Evolutionary conservation across 2,797 vertebrate species (phyloP).

Genomic region (Botia kubotai): DNA sequence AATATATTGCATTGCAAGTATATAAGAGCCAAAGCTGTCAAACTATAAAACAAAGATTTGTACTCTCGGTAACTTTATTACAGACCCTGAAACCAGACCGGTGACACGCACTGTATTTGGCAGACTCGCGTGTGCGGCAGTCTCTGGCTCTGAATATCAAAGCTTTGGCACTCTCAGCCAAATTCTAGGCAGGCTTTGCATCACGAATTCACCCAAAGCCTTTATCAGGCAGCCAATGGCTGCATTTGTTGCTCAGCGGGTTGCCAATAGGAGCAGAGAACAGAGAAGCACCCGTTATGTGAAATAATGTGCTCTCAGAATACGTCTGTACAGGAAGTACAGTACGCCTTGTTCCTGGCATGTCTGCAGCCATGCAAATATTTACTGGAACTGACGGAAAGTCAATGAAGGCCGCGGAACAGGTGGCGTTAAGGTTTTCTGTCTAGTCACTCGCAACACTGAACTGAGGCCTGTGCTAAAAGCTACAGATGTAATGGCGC

Average conservation of each 20-base stretch:
- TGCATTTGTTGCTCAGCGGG: conserved; percentile 23
- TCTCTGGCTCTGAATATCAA: conserved; percentile 17
- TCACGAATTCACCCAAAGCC: conserved; percentile 17
- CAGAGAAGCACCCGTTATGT: conserved; percentile 37
- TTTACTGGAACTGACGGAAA: conserved; percentile 76
- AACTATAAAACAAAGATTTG: conserved; percentile 2
- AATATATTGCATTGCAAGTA: background rate
- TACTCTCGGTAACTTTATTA: conserved; percentile 2
- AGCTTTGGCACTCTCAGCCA: conserved; percentile 6
- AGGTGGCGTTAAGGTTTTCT: conserved; percentile 61
- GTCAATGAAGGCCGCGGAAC: conserved; percentile 63
- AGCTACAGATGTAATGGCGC: background rate
- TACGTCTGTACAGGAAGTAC: conserved; percentile 70
- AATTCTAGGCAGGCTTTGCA: conserved; percentile 35
- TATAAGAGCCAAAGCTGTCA: background rate
- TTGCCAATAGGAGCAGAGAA: conserved; percentile 25
- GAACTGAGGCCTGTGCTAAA: conserved; percentile 1
- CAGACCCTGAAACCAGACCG: background rate
- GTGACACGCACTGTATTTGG: conserved; percentile 18
- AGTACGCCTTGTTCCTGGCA: conserved; percentile 75
- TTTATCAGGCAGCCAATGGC: conserved; percentile 17
- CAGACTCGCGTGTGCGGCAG: conserved; percentile 7
- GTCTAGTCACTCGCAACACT: conserved; percentile 47
- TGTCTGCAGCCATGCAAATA: conserved; percentile 74
- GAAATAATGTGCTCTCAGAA: conserved; percentile 5